Base-by-base conservation (phyloP, 2,113 vertebrate species). In the Rhinogobius similis region DNA sequence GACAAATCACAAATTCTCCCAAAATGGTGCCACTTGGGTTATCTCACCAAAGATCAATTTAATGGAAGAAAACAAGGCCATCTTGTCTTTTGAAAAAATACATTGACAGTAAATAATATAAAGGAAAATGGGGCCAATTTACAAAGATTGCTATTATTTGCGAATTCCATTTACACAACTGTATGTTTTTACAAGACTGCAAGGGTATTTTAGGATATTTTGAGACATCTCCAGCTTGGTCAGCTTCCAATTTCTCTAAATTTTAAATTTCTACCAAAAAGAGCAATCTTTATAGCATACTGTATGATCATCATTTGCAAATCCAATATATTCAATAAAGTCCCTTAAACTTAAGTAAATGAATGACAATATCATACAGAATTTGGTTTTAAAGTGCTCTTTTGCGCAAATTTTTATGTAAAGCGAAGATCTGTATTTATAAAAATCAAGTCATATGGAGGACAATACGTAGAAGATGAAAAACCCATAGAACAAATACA, bases 1-100 rank as follows among this genome's bases (percentile, higher is more conserved):
- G 62, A 80, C 65, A 72, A 61, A 79, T 68, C 83, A 68, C 70
- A 81, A 69, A 88, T 83, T 77, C 46, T 65, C 21, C 43, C 13
- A 82, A 80, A 82, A 79, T 53, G 1, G 73, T 78, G 76, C 78
- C 46, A 77, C 76, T 78, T 78, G 29, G 50, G 53, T 63, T 78
- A 77, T 65, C 67, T 79, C 79, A 80, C 77, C 64, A 36, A 63
- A 14, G 50, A 38, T 24, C 67, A 64, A 78, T 81, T 83, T 67
- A 82, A 82, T 83, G 65, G 78, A 72, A 58, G 76, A 83, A 76
- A 16, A 50, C 73, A 56, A 12, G 48, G 32, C 61, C 62, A 39
- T 56, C 50, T 18, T 52, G 24, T 62, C 43, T 44, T 59, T 64
- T 66, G 50, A 29, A 61, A 56, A 61, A 38, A 61, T 61, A n/a